A percentile compares a stretch with the other conserved stretches of the same genome.
Evolutionary conservation across 2,888 invertebrate species (phyloP).

Genomic region (Druceiella hillmani): DNA sequence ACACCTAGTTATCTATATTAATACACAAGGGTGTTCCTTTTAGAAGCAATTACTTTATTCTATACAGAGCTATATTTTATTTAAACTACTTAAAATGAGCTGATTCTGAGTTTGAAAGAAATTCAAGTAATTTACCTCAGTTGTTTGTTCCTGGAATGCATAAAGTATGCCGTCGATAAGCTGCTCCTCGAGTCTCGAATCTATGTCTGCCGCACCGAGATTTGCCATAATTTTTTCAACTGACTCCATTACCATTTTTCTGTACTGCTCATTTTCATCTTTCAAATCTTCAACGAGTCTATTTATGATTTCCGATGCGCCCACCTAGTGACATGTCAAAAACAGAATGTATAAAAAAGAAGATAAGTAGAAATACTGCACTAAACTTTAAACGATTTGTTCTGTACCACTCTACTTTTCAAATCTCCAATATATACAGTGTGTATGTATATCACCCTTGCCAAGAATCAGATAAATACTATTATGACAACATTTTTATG

Average conservation of each 20-base stretch:
- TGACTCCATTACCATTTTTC: conserved; percentile 99
- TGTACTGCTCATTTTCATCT: conserved; percentile 98
- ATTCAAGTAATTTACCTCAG: conserved; percentile 64
- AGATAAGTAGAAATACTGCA: neutral
- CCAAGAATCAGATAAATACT: too few species aligned
- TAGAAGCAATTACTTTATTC: too few species aligned
- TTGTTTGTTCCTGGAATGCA: conserved; percentile 99
- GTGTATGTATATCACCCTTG: too few species aligned
- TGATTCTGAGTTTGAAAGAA: too few species aligned
- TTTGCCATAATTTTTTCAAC: conserved; percentile 99
- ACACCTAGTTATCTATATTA: too few species aligned
- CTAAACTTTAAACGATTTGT: conserved; percentile 6
- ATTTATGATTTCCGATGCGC: conserved; percentile 98
- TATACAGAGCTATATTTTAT: too few species aligned
- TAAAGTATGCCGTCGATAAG: conserved; percentile 98
- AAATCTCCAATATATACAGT: too few species aligned
- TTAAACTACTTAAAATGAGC: too few species aligned
- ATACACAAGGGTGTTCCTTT: too few species aligned
- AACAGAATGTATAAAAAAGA: conserved; percentile 2
- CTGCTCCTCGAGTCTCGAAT: conserved; percentile 96
- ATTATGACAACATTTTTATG: too few species aligned
- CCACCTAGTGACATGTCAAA: conserved; percentile 53
- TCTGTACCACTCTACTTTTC: too few species aligned
- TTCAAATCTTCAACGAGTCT: conserved; percentile 98
- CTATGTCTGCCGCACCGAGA: conserved; percentile 96